These are phyloP conservation scores for Seladonia tumulorum DNA, from an alignment of 2,888 invertebrate genomes.

Conservation along the genomic window DNA sequence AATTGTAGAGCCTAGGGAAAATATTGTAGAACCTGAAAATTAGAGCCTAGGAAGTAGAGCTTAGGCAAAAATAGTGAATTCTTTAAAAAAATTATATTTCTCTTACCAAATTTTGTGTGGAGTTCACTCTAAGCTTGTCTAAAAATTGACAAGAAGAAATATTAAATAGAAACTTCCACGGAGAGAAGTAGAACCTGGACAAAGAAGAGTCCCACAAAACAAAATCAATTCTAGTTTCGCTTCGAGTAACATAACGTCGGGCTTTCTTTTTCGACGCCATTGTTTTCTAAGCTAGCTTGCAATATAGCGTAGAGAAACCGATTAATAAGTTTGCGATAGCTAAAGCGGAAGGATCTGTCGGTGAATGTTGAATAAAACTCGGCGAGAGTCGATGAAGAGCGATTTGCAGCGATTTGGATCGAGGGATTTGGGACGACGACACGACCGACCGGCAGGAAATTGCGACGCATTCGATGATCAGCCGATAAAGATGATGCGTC, in stretches of 20 bases:
- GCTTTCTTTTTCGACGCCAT: not conserved
- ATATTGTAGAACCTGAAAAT: too few species aligned
- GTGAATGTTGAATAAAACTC: not conserved
- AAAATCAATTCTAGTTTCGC: not conserved
- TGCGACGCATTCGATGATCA: slow-evolving; percentile 36
- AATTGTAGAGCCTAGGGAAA: too few species aligned
- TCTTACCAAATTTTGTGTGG: not conserved
- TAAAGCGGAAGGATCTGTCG: not conserved
- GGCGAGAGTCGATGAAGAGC: not conserved
- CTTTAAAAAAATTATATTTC: not conserved
- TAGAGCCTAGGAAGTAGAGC: too few species aligned
- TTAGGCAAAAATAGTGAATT: not conserved
- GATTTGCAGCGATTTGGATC: not conserved
- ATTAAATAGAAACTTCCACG: not conserved
- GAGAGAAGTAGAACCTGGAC: not conserved
- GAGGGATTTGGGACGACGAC: not conserved
- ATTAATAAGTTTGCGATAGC: not conserved
- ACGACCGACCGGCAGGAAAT: slow-evolving; percentile 37
- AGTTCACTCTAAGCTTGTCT: too few species aligned
- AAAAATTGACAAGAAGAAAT: not conserved
- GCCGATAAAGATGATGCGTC: slow-evolving; percentile 56
- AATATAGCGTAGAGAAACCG: not conserved
- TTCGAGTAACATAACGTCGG: not conserved
- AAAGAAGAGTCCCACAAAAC: not conserved
- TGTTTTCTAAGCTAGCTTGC: not conserved